Evolutionary conservation across 2,797 vertebrate genomes (phyloP).

Genomic region (Tinamus major): DNA sequence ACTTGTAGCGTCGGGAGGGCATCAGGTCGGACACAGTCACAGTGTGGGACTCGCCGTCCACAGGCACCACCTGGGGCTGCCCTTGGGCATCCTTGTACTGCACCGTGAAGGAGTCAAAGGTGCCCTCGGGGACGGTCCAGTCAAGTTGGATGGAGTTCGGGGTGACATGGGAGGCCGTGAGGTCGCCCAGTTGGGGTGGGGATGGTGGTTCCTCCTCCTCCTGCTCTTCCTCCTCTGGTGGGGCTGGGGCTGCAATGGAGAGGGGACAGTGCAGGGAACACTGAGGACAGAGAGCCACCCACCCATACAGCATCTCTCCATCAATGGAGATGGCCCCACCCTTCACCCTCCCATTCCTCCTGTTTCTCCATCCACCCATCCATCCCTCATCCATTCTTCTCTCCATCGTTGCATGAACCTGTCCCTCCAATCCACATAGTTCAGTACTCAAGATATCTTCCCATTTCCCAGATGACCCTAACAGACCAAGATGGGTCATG

Average conservation of each 20-base stretch:
- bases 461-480: no score
- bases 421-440: no score
- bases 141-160: constrained; percentile 4
- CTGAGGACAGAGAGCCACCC: no score
- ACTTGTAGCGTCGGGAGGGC: not conserved
- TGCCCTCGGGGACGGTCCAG: constrained; percentile 34
- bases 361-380: no score
- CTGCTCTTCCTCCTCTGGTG: not conserved
- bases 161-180: not conserved
- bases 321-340: not conserved
- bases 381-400: no score
- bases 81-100: constrained; percentile 55
- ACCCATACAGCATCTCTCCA: no score
- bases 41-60: rapidly evolving
- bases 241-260: not conserved
- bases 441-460: not conserved
- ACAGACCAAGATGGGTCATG: rapidly evolving
- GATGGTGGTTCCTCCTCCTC: not conserved
- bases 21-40: not conserved
- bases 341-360: no score
- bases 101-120: constrained; percentile 64
- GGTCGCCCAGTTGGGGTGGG: not conserved
- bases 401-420: no score
- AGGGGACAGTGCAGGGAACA: not conserved
- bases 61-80: constrained; percentile 26